Percentiles rank a stretch among this genome's conserved stretches.
Conservation (phyloP, 1,140 invertebrate species). For the Holcopasites calliopsidis region DNA sequence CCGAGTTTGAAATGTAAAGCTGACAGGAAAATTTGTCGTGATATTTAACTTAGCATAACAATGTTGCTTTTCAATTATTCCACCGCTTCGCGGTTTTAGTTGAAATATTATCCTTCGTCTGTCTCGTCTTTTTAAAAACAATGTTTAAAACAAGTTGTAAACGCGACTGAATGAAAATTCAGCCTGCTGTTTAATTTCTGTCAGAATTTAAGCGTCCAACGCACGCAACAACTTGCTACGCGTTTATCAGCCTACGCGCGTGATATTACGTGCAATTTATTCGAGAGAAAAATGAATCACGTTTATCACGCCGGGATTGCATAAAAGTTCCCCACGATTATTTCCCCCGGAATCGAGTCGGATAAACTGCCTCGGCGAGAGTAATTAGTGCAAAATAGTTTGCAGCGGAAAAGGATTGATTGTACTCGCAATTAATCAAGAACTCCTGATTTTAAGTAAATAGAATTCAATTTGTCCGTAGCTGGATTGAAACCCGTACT, state of each 20-base stretch:
- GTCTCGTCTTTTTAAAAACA: no score
- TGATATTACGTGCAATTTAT: slow-evolving; percentile 8
- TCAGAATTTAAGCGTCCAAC: no score
- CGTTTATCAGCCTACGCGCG: neutral
- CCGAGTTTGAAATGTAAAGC: no score
- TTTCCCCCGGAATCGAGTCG: neutral
- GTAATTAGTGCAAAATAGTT: slow-evolving; percentile 17
- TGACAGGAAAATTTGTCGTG: no score
- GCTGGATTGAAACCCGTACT: slow-evolving; percentile 35
- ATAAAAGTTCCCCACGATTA: neutral
- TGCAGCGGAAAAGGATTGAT: neutral
- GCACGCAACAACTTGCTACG: neutral
- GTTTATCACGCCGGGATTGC: neutral
- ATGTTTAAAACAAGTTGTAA: no score
- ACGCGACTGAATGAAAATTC: no score
- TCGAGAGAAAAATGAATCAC: slow-evolving; percentile 6
- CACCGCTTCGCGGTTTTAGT: no score
- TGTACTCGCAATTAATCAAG: neutral
- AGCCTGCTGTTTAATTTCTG: no score
- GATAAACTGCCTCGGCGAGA: neutral
- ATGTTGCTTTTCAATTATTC: no score
- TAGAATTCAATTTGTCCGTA: slow-evolving; percentile 31
- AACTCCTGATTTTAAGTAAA: slow-evolving; percentile 61
- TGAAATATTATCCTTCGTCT: no score
- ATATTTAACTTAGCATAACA: no score